These are phyloP conservation scores for Drosophila truncata DNA, from an alignment of 1,140 invertebrate genomes.

Conservation along the genomic window DNA sequence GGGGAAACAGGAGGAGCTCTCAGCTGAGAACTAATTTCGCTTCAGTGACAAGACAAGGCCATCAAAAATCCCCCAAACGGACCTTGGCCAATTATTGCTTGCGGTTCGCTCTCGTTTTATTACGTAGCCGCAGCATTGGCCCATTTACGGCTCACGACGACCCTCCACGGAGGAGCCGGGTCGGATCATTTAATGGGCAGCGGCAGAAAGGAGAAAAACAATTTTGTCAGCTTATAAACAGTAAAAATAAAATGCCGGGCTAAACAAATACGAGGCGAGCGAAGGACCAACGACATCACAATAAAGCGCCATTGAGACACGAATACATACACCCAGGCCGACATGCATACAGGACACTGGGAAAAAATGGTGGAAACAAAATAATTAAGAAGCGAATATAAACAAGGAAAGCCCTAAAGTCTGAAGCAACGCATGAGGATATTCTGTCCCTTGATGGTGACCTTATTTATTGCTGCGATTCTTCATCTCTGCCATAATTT, in stretches of 20 bases:
- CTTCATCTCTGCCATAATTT: background rate
- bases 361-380: background rate
- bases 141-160: conserved; percentile 51
- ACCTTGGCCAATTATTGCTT: conserved; percentile 63
- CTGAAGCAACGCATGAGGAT: background rate
- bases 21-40: conserved; percentile 38
- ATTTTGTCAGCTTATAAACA: conserved; percentile 79
- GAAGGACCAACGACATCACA: conserved; percentile 47
- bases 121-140: conserved; percentile 61
- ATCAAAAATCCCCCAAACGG: conserved; percentile 32
- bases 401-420: background rate
- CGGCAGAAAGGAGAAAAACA: conserved; percentile 44
- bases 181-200: conserved; percentile 46
- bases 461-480: background rate
- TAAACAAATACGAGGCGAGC: conserved; percentile 57
- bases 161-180: conserved; percentile 27
- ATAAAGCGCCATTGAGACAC: conserved; percentile 69
- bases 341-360: conserved; percentile 26
- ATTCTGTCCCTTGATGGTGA: background rate
- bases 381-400: background rate
- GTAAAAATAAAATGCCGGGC: conserved; percentile 72
- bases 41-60: conserved; percentile 53
- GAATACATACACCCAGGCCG: conserved; percentile 26
- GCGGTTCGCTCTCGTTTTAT: conserved; percentile 55
- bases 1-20: conserved; percentile 3